Evolutionary conservation across 2,888 invertebrate species (phyloP).

Genomic region (Pyrgus malvae): DNA sequence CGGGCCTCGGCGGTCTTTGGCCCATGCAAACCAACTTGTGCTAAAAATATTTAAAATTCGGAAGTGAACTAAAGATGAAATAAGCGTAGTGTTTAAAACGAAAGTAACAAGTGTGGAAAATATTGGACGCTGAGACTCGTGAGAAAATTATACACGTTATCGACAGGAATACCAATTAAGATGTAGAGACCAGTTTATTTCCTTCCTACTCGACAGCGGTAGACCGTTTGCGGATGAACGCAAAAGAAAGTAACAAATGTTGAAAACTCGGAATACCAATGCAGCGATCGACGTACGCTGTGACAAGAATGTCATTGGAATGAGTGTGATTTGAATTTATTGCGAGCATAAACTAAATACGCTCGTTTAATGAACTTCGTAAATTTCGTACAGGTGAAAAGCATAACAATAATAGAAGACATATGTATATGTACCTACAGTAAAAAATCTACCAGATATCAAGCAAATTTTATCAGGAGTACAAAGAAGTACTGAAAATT

Average conservation of each 20-base stretch:
- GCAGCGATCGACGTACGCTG: slow-evolving; percentile 27
- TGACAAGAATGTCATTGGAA: slow-evolving; percentile 6
- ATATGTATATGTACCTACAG: too few relatives aligned
- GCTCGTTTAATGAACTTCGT: too few relatives aligned
- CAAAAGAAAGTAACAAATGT: slow-evolving; percentile 51
- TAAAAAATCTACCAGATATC: too few relatives aligned
- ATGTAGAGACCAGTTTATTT: slow-evolving; percentile 20
- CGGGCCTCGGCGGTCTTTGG: slow-evolving; percentile 52
- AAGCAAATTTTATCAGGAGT: too few relatives aligned
- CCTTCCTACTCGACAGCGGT: slow-evolving; percentile 24
- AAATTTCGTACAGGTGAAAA: too few relatives aligned
- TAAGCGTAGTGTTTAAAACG: too few relatives aligned
- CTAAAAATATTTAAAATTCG: too few relatives aligned
- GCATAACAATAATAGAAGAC: too few relatives aligned
- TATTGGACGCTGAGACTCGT: background rate
- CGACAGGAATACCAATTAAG: slow-evolving; percentile 16
- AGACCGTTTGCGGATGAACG: slow-evolving; percentile 33
- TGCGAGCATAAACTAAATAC: too few relatives aligned
- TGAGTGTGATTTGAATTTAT: background rate
- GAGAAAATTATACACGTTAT: slow-evolving; percentile 16
- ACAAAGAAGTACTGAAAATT: too few relatives aligned
- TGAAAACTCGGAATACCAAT: slow-evolving; percentile 39
- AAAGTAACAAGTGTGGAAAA: slow-evolving; percentile 2
- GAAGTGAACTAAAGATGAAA: too few relatives aligned
- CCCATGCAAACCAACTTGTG: too few relatives aligned